Percentiles rank a stretch among this genome's conserved stretches.
phyloP scores from a whole-genome alignment of 2,113 vertebrate genomes.

The Rousettus leschenaultii region DNA sequence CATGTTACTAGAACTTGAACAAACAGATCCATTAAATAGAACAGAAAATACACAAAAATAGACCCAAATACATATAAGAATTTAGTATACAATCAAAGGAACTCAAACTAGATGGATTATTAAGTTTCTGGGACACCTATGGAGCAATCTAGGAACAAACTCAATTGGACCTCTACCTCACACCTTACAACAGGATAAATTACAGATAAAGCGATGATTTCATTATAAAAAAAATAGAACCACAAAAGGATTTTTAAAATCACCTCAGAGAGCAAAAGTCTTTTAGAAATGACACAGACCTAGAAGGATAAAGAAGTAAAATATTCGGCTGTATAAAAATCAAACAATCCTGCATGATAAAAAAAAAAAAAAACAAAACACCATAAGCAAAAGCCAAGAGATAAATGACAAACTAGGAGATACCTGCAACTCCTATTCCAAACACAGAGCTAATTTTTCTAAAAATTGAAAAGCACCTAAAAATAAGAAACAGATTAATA shows the following conservation, averaged over 20 bases:
- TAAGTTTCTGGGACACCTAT: neutral
- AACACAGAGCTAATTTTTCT: neutral
- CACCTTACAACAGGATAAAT: neutral
- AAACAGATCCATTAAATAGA: neutral
- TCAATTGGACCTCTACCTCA: neutral
- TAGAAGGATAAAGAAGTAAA: neutral
- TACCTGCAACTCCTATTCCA: neutral
- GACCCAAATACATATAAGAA: neutral
- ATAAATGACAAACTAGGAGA: neutral
- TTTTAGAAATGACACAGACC: conserved; percentile 37
- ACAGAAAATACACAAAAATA: neutral
- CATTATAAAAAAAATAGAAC: neutral
- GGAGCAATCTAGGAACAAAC: neutral
- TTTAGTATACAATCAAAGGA: neutral
- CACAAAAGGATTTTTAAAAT: neutral
- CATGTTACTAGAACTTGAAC: neutral
- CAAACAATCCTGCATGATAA: neutral
- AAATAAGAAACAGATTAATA: neutral
- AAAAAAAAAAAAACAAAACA: no score
- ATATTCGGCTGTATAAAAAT: neutral
- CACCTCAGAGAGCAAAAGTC: neutral
- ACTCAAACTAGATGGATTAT: neutral
- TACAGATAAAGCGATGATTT: neutral
- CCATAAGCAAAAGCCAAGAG: neutral
- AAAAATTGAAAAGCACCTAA: neutral